Base-by-base conservation (phyloP, 1,140 invertebrate genomes). In the Acromyrmex heyeri region DNA sequence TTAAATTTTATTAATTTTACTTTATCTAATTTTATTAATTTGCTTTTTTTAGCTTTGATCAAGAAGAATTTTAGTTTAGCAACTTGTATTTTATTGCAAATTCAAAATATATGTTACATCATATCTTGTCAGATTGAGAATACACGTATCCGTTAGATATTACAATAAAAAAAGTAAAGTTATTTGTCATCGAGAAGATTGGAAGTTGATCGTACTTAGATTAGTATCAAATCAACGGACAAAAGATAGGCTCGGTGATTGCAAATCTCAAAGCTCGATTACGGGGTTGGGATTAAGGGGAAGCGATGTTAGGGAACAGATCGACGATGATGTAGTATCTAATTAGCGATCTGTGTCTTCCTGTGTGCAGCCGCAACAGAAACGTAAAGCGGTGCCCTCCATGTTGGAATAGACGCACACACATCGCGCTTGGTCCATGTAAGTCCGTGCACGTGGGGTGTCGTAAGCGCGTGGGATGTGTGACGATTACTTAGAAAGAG, bases 381-480 rank as follows among this genome's bases (percentile, higher is more conserved):
- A 95, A 93, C 93, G 90, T 92, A 94, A 94, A 93, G 94, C 89
- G 88, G 94, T 88, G 88, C 92, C 94, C 81, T 93, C 94, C 90
- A 92, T 91, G 91, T 85, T 93, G 94, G 95, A 95, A 93, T 95
- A 95, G 87, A 91, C 50, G 38, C 55, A 82, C 67, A 61, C 88
- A 94, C 92, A 90, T 83, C 92, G 91, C 93, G 94, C 93, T 83
- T 94, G 94, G 94, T 95, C 92, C 94, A 95, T 95, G 95, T 95
- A 95, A 95, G 95, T 95, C 90, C 91, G 92, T 92, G 92, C 93
- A 92, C 92, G 91, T 90, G 90, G 91, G 77, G 64, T 57, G 64
- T 87, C 78, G 53, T 48, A 53, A 86, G 53, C 88, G 86, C 88
- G 88, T 90, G 70, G 10, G 38, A 57, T 89, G 85, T 88, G 89